Percentiles rank a stretch among this genome's conserved stretches.
Conservation (phyloP, 2,888 invertebrate genomes). For the Pteria penguin region DNA sequence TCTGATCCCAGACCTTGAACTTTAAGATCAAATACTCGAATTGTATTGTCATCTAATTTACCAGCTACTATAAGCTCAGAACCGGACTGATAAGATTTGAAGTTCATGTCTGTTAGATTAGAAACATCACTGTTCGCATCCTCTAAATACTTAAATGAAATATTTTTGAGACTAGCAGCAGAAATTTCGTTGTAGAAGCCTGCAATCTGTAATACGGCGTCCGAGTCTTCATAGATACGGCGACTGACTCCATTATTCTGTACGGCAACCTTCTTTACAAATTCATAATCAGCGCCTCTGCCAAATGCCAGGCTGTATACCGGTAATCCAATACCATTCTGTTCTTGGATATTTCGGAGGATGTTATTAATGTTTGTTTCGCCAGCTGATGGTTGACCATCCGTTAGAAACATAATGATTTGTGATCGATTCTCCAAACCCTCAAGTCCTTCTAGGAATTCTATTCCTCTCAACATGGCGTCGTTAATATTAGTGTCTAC, state of each 20-base stretch:
- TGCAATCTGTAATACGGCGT: constrained; percentile 85
- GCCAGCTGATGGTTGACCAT: constrained; percentile 80
- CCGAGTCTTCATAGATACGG: constrained; percentile 87
- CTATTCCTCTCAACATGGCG: constrained; percentile 82
- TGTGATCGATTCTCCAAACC: constrained; percentile 47
- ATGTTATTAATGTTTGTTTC: constrained; percentile 72
- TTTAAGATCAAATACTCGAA: not conserved
- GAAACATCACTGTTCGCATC: constrained; percentile 57
- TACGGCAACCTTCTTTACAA: constrained; percentile 79
- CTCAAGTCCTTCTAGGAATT: constrained; percentile 81
- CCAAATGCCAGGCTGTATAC: constrained; percentile 68
- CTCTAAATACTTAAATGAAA: constrained; percentile 84
- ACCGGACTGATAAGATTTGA: constrained; percentile 61
- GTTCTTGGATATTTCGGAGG: constrained; percentile 51
- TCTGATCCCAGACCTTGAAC: not conserved
- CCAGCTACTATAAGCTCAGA: constrained; percentile 63
- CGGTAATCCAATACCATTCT: constrained; percentile 57
- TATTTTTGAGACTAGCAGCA: constrained; percentile 85
- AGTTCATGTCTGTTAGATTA: constrained; percentile 51
- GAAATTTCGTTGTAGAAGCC: constrained; percentile 85
- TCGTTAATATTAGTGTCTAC: constrained; percentile 82
- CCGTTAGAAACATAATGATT: constrained; percentile 80
- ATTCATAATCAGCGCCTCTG: constrained; percentile 59
- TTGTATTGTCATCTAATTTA: not conserved
- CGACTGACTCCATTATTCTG: constrained; percentile 86